Percentiles rank a stretch among this genome's conserved stretches.
Conservation (phyloP, 2,888 invertebrate genomes). For the Rhodophaea formosa region DNA sequence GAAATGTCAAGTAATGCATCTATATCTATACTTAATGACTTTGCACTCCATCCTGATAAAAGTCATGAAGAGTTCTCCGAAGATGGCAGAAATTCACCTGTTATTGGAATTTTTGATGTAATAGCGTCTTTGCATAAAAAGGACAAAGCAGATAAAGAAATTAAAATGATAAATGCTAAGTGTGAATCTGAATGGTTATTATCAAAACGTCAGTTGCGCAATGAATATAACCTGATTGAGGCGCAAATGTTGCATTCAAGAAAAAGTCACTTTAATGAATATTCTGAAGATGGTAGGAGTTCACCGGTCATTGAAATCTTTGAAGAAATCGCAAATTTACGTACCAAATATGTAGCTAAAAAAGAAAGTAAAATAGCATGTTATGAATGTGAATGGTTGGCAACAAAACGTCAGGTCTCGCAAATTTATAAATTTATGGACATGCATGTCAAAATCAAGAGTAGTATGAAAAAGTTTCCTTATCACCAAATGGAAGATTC, state of each 20-base stretch:
- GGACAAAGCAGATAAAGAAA: background rate
- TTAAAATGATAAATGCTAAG: background rate
- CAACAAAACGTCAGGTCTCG: slow-evolving; percentile 1
- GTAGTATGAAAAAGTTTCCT: background rate
- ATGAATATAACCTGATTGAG: background rate
- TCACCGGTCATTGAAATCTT: slow-evolving; percentile 16
- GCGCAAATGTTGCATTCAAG: background rate
- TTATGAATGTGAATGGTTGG: background rate
- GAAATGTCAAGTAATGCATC: slow-evolving; percentile 36
- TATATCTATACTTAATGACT: slow-evolving; percentile 41
- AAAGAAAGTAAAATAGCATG: background rate
- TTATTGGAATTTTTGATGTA: slow-evolving; percentile 47
- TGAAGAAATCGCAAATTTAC: slow-evolving; percentile 4
- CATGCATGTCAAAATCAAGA: background rate
- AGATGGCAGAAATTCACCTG: slow-evolving; percentile 45
- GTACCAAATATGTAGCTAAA: background rate
- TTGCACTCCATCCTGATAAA: slow-evolving; percentile 24
- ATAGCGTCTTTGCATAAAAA: slow-evolving; percentile 33
- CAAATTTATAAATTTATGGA: background rate
- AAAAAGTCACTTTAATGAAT: background rate
- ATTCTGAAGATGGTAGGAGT: background rate
- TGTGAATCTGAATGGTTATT: slow-evolving; percentile 28
- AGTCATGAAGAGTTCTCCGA: slow-evolving; percentile 16
- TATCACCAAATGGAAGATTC: background rate
- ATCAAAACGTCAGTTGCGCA: background rate